Conservation (phyloP, 2,888 invertebrate genomes). For the Fissipunctia ypsillon region DNA sequence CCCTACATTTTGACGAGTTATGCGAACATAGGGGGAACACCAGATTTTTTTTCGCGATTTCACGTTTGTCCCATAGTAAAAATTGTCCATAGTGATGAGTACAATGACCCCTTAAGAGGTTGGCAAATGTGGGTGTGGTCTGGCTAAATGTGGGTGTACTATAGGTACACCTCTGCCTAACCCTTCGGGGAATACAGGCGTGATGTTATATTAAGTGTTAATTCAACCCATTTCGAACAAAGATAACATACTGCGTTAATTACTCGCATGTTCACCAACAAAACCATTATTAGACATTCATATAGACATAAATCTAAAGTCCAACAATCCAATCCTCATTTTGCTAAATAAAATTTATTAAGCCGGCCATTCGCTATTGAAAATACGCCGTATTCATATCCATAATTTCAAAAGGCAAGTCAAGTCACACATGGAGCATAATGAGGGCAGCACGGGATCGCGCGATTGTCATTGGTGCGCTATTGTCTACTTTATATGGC, state of each 20-base stretch:
- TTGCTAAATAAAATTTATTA: conserved; percentile 68
- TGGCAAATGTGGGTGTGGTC: too few relatives aligned
- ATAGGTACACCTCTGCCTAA: too few relatives aligned
- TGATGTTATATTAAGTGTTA: neutral
- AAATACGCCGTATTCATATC: conserved; percentile 71
- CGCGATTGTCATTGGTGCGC: conserved; percentile 86
- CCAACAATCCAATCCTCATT: conserved; percentile 65
- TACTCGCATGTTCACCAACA: conserved; percentile 48
- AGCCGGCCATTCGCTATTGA: conserved; percentile 68
- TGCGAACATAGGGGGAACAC: too few relatives aligned
- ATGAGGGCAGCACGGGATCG: conserved; percentile 82
- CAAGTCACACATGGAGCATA: conserved; percentile 83
- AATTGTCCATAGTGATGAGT: too few relatives aligned
- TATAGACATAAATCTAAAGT: conserved; percentile 58
- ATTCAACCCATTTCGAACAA: conserved; percentile 3
- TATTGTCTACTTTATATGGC: conserved; percentile 90
- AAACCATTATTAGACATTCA: conserved; percentile 56
- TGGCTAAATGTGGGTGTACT: too few relatives aligned
- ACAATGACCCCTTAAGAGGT: too few relatives aligned
- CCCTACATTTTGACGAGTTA: too few relatives aligned
- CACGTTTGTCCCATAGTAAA: too few relatives aligned
- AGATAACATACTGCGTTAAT: conserved; percentile 38
- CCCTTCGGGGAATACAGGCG: too few relatives aligned
- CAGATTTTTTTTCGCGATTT: too few relatives aligned
- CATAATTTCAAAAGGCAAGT: conserved; percentile 69